Evolutionary conservation across 1,140 invertebrate species (phyloP), one percentile per base, ranked within the genome.

Genomic region (Pectinophora gossypiella): DNA sequence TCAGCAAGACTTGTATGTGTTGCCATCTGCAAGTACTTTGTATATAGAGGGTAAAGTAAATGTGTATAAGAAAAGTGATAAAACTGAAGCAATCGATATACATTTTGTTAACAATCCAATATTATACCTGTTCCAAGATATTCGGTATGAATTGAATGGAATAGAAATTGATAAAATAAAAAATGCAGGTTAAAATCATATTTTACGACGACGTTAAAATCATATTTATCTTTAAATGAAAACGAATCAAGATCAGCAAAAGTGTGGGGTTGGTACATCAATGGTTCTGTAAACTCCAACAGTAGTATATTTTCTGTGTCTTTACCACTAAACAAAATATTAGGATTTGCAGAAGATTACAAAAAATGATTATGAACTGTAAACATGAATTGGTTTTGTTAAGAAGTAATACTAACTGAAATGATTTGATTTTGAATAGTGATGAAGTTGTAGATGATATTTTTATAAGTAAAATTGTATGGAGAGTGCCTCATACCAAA

Each of bases 271-370:
- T 64, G 54, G 58, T 55, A 22, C 44, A 20, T 44, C 3, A 45
- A 36, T 7, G 53, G 38, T 32, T 13, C 32, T 13, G 19, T 15
- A 45, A 27, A 40, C 27, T 15, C 13, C 7, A 3, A 48, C 13
- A 27, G 60, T 13, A n/a, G 36, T 7, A 56, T 75, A 21, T 87
- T 87, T 51, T 66, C 76, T 48, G 64, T 78, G 9, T 68, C 52
- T 20, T 66, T 89, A 36, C 83, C 84, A 4, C 43, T 89, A 13
- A 76, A 60, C 38, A 54, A 76, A 36, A 42, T 87, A 0, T 56
- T 87, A 2, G 81, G 84, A 9, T 87, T 89, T 67, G 76, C 76
- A 45, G 81, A 89, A 67, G 85, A 89, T 65, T 89, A 85, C 68
- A 48, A 77, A 78, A 68, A 42, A 59, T 88, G n/a, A 38, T 85